Base-by-base conservation (phyloP, 1,140 invertebrate species). In the Musca domestica region DNA sequence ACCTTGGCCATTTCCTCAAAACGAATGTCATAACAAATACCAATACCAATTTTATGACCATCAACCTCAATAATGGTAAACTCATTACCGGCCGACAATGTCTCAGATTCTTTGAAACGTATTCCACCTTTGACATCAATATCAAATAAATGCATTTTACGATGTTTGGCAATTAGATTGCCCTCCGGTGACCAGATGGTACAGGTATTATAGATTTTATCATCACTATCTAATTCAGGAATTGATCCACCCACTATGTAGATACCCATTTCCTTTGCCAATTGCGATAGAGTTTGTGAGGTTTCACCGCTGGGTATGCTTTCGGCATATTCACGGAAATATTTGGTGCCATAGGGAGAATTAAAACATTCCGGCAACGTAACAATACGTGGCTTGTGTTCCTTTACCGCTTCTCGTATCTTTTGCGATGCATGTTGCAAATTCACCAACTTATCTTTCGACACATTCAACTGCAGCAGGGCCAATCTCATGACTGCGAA, bases 131-230 rank as follows among this genome's bases (percentile, higher is more conserved):
- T 94, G 64, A 98, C 91, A 76, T 98, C 92, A 77, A 98, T 96
- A 83, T 98, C 95, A 83, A 98, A 98, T 27, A 98, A 85, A 84
- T 98, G 96, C 75, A 96, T 90, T 83, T 94, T 94, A 70, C 91
- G 85, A 74, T 92, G 88, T 74, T 88, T 88, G 0, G 86, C 88
- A 58, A 94, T 83, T 27, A 98, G 75, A 58, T 90, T 83, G 52
- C 96, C 96, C 54, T 87, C 81, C 0, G 90, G 89, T 74, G 89
- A 88, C 91, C 93, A 98, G 6, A 97, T 88, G 2, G 94, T 93
- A 71, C 92, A 95, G 0, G 96, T 97, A 77, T 98, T 98, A 76
- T 91, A 98, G 10, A 94, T 84, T 77, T 89, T 90, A 54, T 84
- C 82, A 66, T 81, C 76, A 17, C 80, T 74, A 22, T 84, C 86